Conservation (phyloP, 2,113 vertebrate species). For the Papio anubis region DNA sequence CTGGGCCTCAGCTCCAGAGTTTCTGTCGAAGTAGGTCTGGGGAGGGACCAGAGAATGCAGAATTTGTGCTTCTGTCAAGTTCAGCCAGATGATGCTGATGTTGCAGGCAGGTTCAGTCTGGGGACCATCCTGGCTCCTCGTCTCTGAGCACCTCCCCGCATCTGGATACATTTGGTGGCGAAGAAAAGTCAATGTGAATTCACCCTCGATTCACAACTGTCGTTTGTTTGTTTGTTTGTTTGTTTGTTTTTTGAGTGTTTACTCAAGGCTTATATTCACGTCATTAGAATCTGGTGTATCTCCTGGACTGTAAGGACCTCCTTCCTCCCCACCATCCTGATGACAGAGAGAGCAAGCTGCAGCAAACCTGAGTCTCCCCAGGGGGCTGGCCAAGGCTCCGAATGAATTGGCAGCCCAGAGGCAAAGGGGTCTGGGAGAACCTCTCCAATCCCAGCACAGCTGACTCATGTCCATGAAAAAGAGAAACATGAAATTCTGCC, state of each 20-base stretch:
- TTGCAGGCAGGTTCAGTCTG: not conserved
- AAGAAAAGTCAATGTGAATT: not conserved
- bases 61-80: not conserved
- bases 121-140: no score
- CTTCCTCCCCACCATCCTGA: not conserved
- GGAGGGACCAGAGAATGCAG: not conserved
- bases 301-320: not conserved
- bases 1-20: not conserved
- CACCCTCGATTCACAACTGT: not conserved
- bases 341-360: constrained; percentile 57
- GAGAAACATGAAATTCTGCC: constrained; percentile 42
- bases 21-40: rapidly evolving
- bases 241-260: not conserved
- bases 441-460: constrained; percentile 28
- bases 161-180: no score
- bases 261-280: not conserved
- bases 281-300: not conserved
- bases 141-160: not conserved
- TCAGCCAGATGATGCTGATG: not conserved
- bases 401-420: constrained; percentile 3
- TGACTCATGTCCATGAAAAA: constrained; percentile 47
- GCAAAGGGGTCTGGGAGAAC: not conserved
- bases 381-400: constrained; percentile 5
- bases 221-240: not conserved
- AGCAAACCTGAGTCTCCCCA: constrained; percentile 52